A percentile compares a stretch with the other conserved stretches of the same genome.
Evolutionary conservation across 2,888 invertebrate genomes (phyloP).

Genomic region (Nomada hirtipes): DNA sequence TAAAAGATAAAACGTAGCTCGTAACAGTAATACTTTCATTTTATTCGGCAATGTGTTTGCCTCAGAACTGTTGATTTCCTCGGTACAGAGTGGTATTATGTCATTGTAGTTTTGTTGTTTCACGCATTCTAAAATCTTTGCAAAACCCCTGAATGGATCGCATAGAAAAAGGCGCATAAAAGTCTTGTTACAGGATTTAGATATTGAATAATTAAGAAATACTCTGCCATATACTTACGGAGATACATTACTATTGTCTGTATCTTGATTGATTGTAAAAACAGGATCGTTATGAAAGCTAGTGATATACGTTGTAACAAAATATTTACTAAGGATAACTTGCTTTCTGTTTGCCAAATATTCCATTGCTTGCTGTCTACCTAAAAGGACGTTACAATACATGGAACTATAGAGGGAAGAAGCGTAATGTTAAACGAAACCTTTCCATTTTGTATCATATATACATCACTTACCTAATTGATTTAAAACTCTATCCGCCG

Average conservation of each 20-base stretch:
- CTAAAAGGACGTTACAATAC: constrained; percentile 69
- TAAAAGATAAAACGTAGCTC: constrained; percentile 93
- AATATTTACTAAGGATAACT: constrained; percentile 93
- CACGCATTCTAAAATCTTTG: constrained; percentile 89
- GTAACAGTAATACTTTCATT: constrained; percentile 90
- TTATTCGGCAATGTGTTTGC: constrained; percentile 60
- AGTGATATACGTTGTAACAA: constrained; percentile 94
- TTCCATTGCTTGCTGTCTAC: constrained; percentile 90
- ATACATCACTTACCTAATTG: constrained; percentile 87
- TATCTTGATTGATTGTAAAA: constrained; percentile 85
- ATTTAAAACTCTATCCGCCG: constrained; percentile 95
- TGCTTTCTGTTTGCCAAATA: constrained; percentile 89
- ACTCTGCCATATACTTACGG: constrained; percentile 58
- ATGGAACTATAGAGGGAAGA: not conserved
- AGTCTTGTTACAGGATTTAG: constrained; percentile 15
- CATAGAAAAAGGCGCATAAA: constrained; percentile 1
- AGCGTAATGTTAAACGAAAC: too few species aligned
- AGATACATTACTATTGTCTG: constrained; percentile 43
- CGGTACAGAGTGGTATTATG: constrained; percentile 91
- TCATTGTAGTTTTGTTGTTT: constrained; percentile 90
- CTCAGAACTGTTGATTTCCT: constrained; percentile 89
- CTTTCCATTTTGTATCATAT: not conserved
- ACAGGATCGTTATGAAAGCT: constrained; percentile 96
- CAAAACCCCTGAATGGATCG: constrained; percentile 86
- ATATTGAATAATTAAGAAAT: not conserved